Evolutionary conservation across 1,140 invertebrate species (phyloP).

Genomic region (Lutraria rhynchaena): DNA sequence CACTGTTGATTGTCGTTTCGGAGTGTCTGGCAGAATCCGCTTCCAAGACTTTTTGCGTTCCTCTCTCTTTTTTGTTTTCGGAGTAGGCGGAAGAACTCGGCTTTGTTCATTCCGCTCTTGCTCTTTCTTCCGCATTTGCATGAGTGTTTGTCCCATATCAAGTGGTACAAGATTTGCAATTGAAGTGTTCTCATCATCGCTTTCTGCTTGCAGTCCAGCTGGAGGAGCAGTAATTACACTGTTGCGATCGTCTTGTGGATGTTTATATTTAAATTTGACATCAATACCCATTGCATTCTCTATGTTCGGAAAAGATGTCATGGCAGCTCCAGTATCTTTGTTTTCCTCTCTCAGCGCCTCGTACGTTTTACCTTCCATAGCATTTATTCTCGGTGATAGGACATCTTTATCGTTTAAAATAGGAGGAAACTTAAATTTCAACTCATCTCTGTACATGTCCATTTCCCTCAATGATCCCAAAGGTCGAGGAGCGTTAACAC

Average conservation of each 20-base stretch:
- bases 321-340: not conserved
- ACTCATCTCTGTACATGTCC: conserved; percentile 40
- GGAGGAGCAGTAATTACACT: conserved; percentile 31
- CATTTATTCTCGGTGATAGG: conserved; percentile 21
- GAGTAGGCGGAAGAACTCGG: conserved; percentile 28
- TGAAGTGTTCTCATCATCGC: not conserved
- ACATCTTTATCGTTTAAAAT: not conserved
- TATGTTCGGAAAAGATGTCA: conserved; percentile 49
- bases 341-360: not conserved
- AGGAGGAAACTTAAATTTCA: conserved; percentile 42
- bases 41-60: conserved; percentile 26
- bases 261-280: conserved; percentile 14
- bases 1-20: conserved; percentile 13
- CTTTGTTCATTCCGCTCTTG: conserved; percentile 15
- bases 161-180: not conserved
- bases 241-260: conserved; percentile 5
- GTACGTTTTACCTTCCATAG: conserved; percentile 38
- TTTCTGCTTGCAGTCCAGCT: conserved; percentile 14
- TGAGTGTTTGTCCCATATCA: conserved; percentile 38
- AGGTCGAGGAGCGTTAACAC: not conserved
- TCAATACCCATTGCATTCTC: conserved; percentile 45
- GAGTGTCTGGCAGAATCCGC: conserved; percentile 42
- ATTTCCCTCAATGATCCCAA: conserved; percentile 44
- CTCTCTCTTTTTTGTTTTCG: conserved; percentile 14
- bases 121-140: conserved; percentile 24